Base-by-base conservation (phyloP, 2,888 invertebrate species). In the Polydesmus complanatus region DNA sequence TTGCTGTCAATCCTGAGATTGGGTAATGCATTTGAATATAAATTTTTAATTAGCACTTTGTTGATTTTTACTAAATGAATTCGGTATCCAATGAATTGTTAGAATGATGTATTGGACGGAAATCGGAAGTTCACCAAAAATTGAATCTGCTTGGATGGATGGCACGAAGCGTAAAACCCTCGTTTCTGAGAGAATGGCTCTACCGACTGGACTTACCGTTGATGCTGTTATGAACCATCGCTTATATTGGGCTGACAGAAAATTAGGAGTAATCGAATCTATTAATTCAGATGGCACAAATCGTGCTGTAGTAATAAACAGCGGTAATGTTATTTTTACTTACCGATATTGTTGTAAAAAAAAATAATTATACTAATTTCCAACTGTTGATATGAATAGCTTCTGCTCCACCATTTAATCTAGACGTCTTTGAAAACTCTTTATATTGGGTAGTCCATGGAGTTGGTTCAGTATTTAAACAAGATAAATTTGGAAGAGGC, bases 401-500 rank as follows among this genome's bases (percentile, higher is more conserved):
- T 49, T 49, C 54, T 3, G 64, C 68, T 54, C 89, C 90, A 73
- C 93, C 93, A 0, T 79, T 89, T 60, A 85, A 89, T 0, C 69
- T 97, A 66, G 97, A 97, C 73, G 85, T 97, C 19, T 97, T 97
- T 74, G 96, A 95, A 75, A 90, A 88, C 27, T 83, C 84, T 63
- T 72, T 97, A 67, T 97, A 86, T 76, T 97, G 94, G 95, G 82
- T 90, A n/a, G 90, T 94, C 0, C 80, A 86, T 61, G 87, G 89
- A 68, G 83, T 86, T 0, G 94, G 94, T 1, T 90, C 92, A 70
- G 77, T 97, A 3, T 79, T 89, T 56, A 81, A 83, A 25, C 93
- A 94, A 73, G 95, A 98, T 74, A 98, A 98, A 78, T 97, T 97
- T 75, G 97, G 97, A 0, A 79, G 94, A 56, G 95, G 95, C 14